Conservation (phyloP, 2,888 invertebrate species). For the Tortricodes alternella region DNA sequence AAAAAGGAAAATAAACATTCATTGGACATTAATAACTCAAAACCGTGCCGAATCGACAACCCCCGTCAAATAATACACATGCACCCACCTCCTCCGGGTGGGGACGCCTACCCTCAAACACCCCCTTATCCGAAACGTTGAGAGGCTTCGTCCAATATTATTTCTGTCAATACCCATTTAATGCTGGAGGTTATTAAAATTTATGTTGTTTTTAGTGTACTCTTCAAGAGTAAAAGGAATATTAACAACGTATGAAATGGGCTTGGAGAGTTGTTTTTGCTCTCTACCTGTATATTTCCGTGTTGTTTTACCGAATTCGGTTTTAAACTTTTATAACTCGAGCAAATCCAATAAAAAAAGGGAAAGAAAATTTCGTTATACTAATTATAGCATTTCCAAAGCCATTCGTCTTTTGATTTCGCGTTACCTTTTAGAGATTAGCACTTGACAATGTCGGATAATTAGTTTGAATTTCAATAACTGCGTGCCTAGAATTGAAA, state of each 20-base stretch:
- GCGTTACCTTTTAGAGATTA: background rate
- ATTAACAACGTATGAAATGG: conserved; percentile 16
- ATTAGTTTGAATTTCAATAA: background rate
- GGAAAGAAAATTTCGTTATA: background rate
- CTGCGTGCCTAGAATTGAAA: background rate
- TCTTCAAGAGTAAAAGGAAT: conserved; percentile 8
- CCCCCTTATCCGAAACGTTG: conserved; percentile 27
- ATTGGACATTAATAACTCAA: conserved; percentile 31
- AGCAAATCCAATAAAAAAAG: background rate
- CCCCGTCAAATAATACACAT: conserved; percentile 32
- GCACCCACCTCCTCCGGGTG: conserved; percentile 11
- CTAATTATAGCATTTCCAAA: background rate
- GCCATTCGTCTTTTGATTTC: background rate
- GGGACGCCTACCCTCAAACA: background rate
- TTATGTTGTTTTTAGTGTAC: conserved; percentile 25
- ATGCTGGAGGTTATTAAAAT: conserved; percentile 28
- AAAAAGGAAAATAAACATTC: conserved; percentile 29
- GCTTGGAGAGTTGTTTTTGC: background rate
- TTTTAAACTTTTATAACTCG: background rate
- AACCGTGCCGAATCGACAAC: conserved; percentile 30
- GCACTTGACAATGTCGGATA: background rate
- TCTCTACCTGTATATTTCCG: background rate
- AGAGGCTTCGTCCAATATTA: conserved; percentile 31
- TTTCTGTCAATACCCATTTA: conserved; percentile 32
- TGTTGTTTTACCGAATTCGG: background rate